Evolutionary conservation across 2,113 vertebrate genomes (phyloP).

Genomic region (Stegostoma tigrinum): DNA sequence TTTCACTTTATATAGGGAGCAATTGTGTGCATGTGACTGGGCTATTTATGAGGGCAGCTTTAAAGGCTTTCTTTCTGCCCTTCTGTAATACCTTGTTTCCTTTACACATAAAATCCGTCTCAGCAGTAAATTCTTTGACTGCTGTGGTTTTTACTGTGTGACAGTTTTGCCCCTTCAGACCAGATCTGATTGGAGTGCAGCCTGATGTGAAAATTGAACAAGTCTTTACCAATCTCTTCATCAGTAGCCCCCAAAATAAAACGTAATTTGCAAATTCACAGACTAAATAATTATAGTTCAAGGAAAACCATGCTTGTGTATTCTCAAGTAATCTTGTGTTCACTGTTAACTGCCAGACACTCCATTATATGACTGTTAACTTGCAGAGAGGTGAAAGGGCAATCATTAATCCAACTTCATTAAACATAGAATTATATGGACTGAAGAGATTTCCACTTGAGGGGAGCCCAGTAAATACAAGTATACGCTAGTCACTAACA

Average conservation of each 20-base stretch:
- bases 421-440: not conserved
- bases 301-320: not conserved
- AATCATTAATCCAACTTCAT: not conserved
- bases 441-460: not conserved
- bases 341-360: not conserved
- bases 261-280: not conserved
- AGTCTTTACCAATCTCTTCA: not conserved
- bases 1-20: not conserved
- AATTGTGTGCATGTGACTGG: not conserved
- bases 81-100: not conserved
- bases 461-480: not conserved
- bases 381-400: not conserved
- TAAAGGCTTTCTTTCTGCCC: not conserved
- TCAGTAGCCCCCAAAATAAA: not conserved
- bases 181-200: not conserved
- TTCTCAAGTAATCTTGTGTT: not conserved
- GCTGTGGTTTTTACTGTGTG: not conserved
- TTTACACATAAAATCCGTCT: not conserved
- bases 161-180: not conserved
- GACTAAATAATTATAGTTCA: not conserved
- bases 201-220: not conserved
- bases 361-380: not conserved
- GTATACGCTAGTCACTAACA: not conserved
- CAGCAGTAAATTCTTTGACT: not conserved
- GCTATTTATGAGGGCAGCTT: not conserved